Percentiles rank a stretch among this genome's conserved stretches.
Conservation (phyloP, 2,113 vertebrate species). For the Mesoclemmys tuberculata region DNA sequence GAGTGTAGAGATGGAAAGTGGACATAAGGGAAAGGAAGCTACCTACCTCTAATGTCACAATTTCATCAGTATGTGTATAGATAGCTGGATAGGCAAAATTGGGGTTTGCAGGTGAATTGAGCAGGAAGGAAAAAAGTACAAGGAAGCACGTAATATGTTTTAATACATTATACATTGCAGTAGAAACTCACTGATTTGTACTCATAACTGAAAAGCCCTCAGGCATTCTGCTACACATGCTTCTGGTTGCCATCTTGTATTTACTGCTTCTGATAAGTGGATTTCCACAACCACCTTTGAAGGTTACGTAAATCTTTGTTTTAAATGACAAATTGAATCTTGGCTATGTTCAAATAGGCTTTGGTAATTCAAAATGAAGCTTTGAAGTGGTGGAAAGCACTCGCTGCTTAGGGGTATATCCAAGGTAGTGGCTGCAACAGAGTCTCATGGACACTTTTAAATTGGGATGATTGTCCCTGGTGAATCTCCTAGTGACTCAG, state of each 20-base stretch:
- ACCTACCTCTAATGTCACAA: neutral
- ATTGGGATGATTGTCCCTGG: slow-evolving; percentile 1
- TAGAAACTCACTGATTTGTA: neutral
- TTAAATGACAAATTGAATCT: slow-evolving; percentile 71
- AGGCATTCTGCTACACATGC: neutral
- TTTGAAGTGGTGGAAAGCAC: slow-evolving; percentile 49
- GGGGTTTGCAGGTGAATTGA: neutral
- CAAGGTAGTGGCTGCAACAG: slow-evolving; percentile 46
- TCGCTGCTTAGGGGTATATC: slow-evolving; percentile 35
- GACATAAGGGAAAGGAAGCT: neutral
- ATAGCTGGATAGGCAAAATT: neutral
- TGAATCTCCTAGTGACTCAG: neutral
- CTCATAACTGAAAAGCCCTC: neutral
- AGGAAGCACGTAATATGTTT: no score
- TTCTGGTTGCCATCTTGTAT: slow-evolving; percentile 32
- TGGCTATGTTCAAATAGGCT: slow-evolving; percentile 69
- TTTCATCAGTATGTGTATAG: neutral
- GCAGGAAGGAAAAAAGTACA: neutral
- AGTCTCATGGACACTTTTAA: slow-evolving; percentile 59
- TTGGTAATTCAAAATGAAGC: slow-evolving; percentile 76
- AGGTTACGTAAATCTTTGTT: slow-evolving; percentile 70
- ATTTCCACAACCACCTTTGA: slow-evolving; percentile 8
- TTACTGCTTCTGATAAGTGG: neutral
- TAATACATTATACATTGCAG: neutral
- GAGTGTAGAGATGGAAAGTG: neutral